Percentiles rank a stretch among this genome's conserved stretches.
phyloP scores from a whole-genome alignment of 2,888 invertebrate species.

The Torymus aiolomorphi region DNA sequence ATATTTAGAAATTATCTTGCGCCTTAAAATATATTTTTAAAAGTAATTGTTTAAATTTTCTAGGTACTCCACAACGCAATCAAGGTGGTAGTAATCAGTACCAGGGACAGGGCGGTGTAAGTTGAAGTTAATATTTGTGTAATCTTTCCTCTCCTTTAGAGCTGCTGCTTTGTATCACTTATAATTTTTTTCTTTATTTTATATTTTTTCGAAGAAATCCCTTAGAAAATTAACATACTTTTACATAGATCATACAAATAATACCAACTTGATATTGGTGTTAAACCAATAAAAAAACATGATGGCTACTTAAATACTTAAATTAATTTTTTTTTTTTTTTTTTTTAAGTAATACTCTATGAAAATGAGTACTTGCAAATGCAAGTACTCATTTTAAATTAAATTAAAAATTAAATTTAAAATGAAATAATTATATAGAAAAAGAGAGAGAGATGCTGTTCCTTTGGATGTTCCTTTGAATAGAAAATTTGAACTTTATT shows the following conservation, averaged over 20 bases:
- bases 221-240: neutral
- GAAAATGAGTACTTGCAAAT: no score
- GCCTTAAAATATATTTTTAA: neutral
- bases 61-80: slow-evolving; percentile 45
- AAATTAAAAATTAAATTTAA: no score
- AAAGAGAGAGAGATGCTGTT: no score
- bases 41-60: neutral
- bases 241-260: neutral
- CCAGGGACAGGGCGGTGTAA: slow-evolving; percentile 38
- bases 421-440: no score
- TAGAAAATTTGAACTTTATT: no score
- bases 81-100: slow-evolving; percentile 20
- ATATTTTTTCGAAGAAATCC: slow-evolving; percentile 3
- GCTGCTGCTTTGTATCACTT: slow-evolving; percentile 25
- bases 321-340: no score
- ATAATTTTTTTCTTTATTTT: slow-evolving; percentile 10
- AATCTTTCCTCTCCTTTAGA: slow-evolving; percentile 4
- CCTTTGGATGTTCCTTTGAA: no score
- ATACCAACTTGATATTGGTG: neutral
- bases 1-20: neutral
- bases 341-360: no score
- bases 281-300: slow-evolving; percentile 6
- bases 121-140: neutral
- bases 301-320: slow-evolving; percentile 2
- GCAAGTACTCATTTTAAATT: no score